A percentile compares a stretch with the other conserved stretches of the same genome.
Evolutionary conservation across 37 sponge, comb jelly and placozoan genomes (phyloP).

Genomic region (Cliona cf. orientalis): DNA sequence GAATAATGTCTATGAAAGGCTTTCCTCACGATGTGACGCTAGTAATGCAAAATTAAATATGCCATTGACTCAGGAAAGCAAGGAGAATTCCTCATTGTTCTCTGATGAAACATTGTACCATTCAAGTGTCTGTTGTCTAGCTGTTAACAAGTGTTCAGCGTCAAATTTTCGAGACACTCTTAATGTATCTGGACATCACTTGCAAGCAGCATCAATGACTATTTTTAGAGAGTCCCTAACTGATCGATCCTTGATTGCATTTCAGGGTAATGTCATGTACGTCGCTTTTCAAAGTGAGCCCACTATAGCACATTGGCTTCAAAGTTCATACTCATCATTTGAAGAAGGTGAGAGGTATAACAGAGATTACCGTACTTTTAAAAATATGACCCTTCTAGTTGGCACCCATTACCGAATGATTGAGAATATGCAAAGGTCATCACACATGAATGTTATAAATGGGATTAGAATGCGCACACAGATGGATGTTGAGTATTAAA

Average conservation of each 20-base stretch:
- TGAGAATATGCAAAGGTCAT: no score
- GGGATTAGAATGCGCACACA: no score
- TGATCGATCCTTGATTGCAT: background rate
- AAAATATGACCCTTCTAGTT: no score
- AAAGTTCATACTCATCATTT: background rate
- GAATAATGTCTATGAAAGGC: background rate
- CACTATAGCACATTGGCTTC: background rate
- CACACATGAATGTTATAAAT: no score
- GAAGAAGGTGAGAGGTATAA: background rate
- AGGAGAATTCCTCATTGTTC: background rate
- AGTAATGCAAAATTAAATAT: background rate
- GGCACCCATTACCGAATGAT: no score
- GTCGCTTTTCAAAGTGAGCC: background rate
- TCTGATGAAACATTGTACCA: background rate
- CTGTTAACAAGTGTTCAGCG: background rate
- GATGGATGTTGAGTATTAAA: no score
- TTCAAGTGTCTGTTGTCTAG: background rate
- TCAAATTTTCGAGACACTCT: background rate
- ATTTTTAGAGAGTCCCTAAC: background rate
- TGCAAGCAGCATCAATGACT: background rate
- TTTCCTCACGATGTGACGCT: background rate
- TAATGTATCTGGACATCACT: background rate
- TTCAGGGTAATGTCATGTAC: background rate
- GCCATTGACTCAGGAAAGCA: background rate
- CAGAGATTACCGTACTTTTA: no score